Conservation (phyloP, 2,113 vertebrate genomes). For the Sorex fumeus region DNA sequence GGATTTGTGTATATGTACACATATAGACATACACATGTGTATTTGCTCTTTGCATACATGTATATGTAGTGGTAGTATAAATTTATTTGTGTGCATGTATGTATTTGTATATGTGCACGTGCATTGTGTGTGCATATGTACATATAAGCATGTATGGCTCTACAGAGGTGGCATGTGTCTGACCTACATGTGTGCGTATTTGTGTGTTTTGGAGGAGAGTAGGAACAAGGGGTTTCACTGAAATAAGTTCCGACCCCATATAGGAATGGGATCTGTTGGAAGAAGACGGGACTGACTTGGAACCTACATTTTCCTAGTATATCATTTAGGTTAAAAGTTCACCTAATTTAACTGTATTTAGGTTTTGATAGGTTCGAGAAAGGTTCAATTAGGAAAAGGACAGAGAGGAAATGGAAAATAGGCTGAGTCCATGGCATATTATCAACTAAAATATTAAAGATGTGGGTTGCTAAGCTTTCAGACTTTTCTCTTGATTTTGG, state of each 20-base stretch:
- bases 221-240: background rate
- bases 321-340: constrained; percentile 27
- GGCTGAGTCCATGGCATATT: constrained; percentile 53
- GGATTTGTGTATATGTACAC: background rate
- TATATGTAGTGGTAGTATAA: too few relatives aligned
- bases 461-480: constrained; percentile 43
- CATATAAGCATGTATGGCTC: background rate
- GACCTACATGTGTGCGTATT: background rate
- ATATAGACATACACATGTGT: background rate
- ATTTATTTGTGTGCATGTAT: background rate
- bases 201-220: background rate
- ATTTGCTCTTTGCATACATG: too few relatives aligned
- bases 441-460: constrained; percentile 71
- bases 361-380: constrained; percentile 70
- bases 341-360: constrained; percentile 22
- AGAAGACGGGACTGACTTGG: constrained; percentile 7
- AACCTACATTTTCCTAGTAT: background rate
- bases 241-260: background rate
- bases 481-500: constrained; percentile 43
- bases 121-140: background rate
- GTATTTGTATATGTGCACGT: background rate
- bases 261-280: background rate
- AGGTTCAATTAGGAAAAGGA: constrained; percentile 54
- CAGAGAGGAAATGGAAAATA: constrained; percentile 76
- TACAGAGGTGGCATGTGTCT: background rate